A percentile compares a stretch with the other conserved stretches of the same genome.
These are phyloP conservation scores for Xenopus laevis DNA, from an alignment of 2,113 vertebrate genomes.

Conservation along the genomic window DNA sequence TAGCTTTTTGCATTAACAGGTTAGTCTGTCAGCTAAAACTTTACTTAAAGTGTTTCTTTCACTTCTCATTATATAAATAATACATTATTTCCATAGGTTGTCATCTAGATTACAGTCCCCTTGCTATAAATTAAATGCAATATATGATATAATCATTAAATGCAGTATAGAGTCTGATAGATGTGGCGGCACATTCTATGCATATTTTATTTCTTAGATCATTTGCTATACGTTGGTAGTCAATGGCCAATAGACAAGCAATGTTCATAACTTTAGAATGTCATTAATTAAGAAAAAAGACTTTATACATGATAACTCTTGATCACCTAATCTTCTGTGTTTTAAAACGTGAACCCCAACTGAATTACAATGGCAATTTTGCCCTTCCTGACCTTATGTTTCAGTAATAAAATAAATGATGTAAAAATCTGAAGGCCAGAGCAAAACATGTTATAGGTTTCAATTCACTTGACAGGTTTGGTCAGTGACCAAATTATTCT, in stretches of 20 bases:
- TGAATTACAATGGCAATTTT: background rate
- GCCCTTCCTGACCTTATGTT: conserved; percentile 28
- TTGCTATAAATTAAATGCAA: too few relatives aligned
- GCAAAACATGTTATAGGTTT: background rate
- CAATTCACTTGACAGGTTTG: conserved; percentile 11
- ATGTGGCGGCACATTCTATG: background rate
- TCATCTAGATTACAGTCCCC: too few relatives aligned
- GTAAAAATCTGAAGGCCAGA: conserved; percentile 11
- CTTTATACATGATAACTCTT: background rate
- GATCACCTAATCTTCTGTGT: conserved; percentile 25
- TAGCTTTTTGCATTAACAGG: too few relatives aligned
- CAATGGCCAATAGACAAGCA: background rate
- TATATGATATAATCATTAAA: too few relatives aligned
- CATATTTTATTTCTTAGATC: background rate
- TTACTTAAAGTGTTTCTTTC: too few relatives aligned
- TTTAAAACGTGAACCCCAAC: conserved; percentile 14
- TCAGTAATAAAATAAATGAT: conserved; percentile 29
- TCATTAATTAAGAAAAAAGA: background rate
- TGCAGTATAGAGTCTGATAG: too few relatives aligned
- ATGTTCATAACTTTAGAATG: background rate
- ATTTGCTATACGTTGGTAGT: background rate
- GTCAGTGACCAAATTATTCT: conserved; percentile 1
- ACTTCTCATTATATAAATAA: too few relatives aligned
- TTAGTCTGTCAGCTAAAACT: too few relatives aligned
- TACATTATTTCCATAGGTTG: too few relatives aligned